These are phyloP conservation scores for Acronicta psi DNA, from an alignment of 2,888 invertebrate genomes.

Conservation along the genomic window DNA sequence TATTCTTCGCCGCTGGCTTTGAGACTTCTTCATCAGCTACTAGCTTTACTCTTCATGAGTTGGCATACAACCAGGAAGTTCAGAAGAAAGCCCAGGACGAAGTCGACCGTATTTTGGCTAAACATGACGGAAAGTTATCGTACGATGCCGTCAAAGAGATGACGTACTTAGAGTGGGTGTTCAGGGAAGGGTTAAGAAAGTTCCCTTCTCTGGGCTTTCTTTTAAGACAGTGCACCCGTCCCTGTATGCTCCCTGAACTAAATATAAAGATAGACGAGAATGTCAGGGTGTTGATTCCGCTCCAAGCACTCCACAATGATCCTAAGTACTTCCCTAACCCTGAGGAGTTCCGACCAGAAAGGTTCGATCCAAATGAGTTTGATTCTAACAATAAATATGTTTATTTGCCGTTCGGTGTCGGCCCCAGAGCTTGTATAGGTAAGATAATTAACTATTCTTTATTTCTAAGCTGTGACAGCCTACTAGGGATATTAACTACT, in stretches of 20 bases:
- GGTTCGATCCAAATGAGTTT: constrained; percentile 51
- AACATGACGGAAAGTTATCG: constrained; percentile 59
- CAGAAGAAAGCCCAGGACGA: constrained; percentile 70
- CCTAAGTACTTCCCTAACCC: constrained; percentile 55
- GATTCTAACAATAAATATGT: constrained; percentile 41
- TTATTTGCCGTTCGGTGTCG: constrained; percentile 56
- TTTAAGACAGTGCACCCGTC: constrained; percentile 53
- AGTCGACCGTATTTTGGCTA: constrained; percentile 62
- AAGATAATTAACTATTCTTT: constrained; percentile 6
- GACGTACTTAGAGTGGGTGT: constrained; percentile 60
- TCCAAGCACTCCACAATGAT: constrained; percentile 46
- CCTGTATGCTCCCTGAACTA: constrained; percentile 49
- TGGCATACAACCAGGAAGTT: constrained; percentile 71
- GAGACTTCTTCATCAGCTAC: constrained; percentile 76
- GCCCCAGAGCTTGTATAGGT: constrained; percentile 58
- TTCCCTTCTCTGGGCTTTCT: constrained; percentile 62
- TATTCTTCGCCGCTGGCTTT: constrained; percentile 74
- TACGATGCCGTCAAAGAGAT: constrained; percentile 67
- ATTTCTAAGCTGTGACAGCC: too few relatives aligned
- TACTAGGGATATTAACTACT: too few relatives aligned
- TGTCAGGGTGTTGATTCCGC: constrained; percentile 38
- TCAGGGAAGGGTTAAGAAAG: constrained; percentile 63
- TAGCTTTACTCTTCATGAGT: constrained; percentile 68
- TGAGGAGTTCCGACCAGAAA: constrained; percentile 53
- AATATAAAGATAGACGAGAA: constrained; percentile 40